A percentile compares a stretch with the other conserved stretches of the same genome.
Conservation (phyloP, 2,113 vertebrate species). For the Percopsis transmontana region DNA sequence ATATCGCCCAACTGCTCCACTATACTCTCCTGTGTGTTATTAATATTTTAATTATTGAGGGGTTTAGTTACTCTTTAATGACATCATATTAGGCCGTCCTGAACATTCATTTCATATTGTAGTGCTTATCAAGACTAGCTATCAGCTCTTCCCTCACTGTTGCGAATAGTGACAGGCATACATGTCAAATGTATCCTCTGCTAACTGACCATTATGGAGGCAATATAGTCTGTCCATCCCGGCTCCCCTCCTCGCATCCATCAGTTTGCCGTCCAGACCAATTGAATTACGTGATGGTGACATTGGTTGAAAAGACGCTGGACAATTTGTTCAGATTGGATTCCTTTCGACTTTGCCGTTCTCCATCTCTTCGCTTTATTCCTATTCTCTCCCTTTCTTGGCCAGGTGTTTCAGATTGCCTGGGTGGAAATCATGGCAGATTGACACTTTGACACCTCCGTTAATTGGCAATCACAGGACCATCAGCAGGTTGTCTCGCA, state of each 20-base stretch:
- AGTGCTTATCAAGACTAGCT: background rate
- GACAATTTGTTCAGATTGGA: slow-evolving; percentile 60
- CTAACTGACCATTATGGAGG: slow-evolving; percentile 44
- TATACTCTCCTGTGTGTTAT: background rate
- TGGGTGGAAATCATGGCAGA: slow-evolving; percentile 67
- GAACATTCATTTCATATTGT: too few relatives aligned
- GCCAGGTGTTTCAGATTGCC: slow-evolving; percentile 64
- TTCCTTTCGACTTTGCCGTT: slow-evolving; percentile 28
- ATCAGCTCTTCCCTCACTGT: too few relatives aligned
- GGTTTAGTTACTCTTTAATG: too few relatives aligned
- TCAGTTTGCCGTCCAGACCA: slow-evolving; percentile 29
- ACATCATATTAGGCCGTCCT: too few relatives aligned
- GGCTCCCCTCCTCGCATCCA: slow-evolving; percentile 3
- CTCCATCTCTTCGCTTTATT: slow-evolving; percentile 3
- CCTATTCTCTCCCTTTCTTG: slow-evolving; percentile 8
- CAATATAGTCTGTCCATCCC: slow-evolving; percentile 12
- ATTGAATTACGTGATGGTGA: slow-evolving; percentile 64
- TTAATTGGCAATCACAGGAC: slow-evolving; percentile 71
- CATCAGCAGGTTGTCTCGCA: slow-evolving; percentile 54
- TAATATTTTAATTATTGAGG: too few relatives aligned
- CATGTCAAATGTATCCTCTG: slow-evolving; percentile 43
- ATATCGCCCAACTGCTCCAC: background rate
- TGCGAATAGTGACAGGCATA: slow-evolving; percentile 17
- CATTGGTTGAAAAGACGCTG: slow-evolving; percentile 46
- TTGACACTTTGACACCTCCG: slow-evolving; percentile 71